Evolutionary conservation across 2,113 vertebrate species (phyloP).

Genomic region (human (Homo sapiens)): GRCh38 chr3:82978501-82979000

Average conservation of each 20-base stretch:
- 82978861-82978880: neutral
- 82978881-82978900: neutral
- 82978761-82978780: neutral
- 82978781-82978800: neutral
- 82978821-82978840: neutral
- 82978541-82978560: slow-evolving; percentile 22
- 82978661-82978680: neutral
- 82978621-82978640: neutral
- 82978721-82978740: neutral
- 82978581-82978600: slow-evolving; percentile 56
- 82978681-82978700: neutral
- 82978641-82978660: slow-evolving; percentile 24
- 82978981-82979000: neutral
- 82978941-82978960: neutral
- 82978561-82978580: slow-evolving; percentile 38
- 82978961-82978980: neutral
- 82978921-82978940: neutral
- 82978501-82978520: neutral
- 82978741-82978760: neutral
- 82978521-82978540: slow-evolving; percentile 61
- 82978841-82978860: neutral
- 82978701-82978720: neutral
- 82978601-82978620: slow-evolving; percentile 47
- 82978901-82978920: neutral
- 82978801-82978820: neutral